Percentiles rank a stretch among this genome's conserved stretches.
These are phyloP conservation scores for human DNA, from an alignment of 2,113 vertebrate genomes.

Conservation along the genomic window DNA sequence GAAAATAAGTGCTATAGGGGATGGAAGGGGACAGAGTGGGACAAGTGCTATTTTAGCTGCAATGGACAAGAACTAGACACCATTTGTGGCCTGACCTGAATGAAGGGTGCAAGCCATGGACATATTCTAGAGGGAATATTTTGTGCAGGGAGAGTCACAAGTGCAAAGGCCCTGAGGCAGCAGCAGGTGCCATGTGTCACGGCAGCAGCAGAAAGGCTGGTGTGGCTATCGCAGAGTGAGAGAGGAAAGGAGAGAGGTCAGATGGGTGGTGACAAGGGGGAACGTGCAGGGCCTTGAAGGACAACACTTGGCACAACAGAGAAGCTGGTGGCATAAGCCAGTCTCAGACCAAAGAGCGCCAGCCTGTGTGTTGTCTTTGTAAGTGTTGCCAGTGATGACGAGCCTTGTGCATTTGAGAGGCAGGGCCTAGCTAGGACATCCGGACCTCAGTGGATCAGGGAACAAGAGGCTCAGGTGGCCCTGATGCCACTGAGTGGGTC, in stretches of 20 bases:
- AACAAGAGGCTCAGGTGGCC: background rate
- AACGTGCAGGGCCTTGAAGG: background rate
- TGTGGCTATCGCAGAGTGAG: accelerated
- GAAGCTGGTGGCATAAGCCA: background rate
- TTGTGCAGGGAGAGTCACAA: too few species aligned
- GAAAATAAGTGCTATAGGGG: background rate
- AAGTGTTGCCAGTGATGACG: background rate
- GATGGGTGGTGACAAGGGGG: background rate
- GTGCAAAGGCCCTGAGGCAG: background rate
- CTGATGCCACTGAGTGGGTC: background rate
- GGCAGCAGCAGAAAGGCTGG: background rate
- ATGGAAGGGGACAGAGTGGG: too few species aligned
- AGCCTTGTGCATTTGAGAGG: background rate
- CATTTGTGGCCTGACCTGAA: background rate
- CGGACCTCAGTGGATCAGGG: background rate
- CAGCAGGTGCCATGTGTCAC: accelerated
- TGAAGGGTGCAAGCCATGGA: background rate
- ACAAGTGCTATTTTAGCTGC: background rate
- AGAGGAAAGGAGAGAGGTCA: background rate
- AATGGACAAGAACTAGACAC: background rate
- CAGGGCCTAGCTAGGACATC: background rate
- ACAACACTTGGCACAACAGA: background rate
- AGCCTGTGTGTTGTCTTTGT: background rate
- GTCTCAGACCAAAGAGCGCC: background rate
- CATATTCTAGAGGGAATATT: background rate